phyloP scores from a whole-genome alignment of 2,797 vertebrate genomes.

The Rhinogobio ventralis region DNA sequence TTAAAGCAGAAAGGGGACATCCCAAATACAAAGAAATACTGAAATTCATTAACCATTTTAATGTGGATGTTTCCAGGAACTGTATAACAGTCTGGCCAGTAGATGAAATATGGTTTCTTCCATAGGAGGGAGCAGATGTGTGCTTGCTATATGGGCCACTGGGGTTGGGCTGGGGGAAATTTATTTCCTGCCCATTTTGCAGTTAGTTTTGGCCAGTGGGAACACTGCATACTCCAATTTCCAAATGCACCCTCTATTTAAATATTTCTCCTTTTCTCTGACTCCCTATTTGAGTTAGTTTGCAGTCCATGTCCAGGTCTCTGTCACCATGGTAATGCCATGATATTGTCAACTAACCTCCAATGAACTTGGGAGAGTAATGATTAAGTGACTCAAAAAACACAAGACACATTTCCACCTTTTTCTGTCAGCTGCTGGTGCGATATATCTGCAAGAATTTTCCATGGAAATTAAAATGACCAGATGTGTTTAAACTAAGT shows the following conservation, averaged over 20 bases:
- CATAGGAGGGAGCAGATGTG: conserved; percentile 74
- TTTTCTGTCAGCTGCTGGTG: conserved; percentile 35
- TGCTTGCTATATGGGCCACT: conserved; percentile 59
- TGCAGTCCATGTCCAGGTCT: conserved; percentile 57
- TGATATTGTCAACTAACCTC: conserved; percentile 59
- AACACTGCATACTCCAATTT: conserved; percentile 68
- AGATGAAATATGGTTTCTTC: conserved; percentile 70
- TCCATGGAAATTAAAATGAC: conserved; percentile 57
- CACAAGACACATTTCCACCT: conserved; percentile 38
- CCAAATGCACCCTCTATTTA: conserved; percentile 60
- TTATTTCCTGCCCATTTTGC: conserved; percentile 75
- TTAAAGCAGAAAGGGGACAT: not conserved
- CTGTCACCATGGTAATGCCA: conserved; percentile 56
- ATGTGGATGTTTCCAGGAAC: conserved; percentile 49
- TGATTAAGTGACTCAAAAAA: conserved; percentile 57
- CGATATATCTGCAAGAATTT: conserved; percentile 55
- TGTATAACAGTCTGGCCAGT: conserved; percentile 31
- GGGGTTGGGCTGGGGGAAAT: conserved; percentile 60
- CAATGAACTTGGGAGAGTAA: conserved; percentile 57
- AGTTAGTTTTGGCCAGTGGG: conserved; percentile 69
- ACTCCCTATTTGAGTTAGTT: conserved; percentile 50
- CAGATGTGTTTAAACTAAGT: conserved; percentile 45
- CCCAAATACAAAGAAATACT: not conserved
- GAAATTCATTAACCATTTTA: conserved; percentile 24
- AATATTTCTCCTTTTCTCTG: conserved; percentile 19